Percentiles rank a stretch among this genome's conserved stretches.
Conservation (phyloP, 2,797 vertebrate genomes). For the Molothrus ater region DNA sequence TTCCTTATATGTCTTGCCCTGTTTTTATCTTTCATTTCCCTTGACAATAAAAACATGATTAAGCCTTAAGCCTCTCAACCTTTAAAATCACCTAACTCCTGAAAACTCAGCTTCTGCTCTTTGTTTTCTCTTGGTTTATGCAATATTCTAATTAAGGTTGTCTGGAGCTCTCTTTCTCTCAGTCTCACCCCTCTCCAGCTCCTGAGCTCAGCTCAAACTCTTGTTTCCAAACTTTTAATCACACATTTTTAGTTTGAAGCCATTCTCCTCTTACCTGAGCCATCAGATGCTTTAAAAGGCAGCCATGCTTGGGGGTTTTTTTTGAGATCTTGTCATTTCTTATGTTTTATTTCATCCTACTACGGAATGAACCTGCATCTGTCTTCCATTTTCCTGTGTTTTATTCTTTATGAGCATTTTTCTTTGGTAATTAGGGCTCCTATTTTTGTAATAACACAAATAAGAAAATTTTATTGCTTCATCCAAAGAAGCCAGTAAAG, state of each 20-base stretch:
- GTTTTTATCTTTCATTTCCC: slow-evolving; percentile 8
- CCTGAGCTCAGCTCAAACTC: not conserved
- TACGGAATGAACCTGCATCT: not conserved
- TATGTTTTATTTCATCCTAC: not conserved
- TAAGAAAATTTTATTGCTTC: not conserved
- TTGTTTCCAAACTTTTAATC: not conserved
- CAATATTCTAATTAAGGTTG: not conserved
- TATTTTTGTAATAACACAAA: not conserved
- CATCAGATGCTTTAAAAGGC: not conserved
- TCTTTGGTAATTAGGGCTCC: not conserved
- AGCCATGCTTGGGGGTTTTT: not conserved
- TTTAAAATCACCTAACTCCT: not conserved
- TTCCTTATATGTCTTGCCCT: not conserved
- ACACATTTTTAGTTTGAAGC: not conserved
- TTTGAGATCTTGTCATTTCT: not conserved
- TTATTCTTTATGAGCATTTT: not conserved
- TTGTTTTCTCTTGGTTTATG: not conserved
- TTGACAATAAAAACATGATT: slow-evolving; percentile 20
- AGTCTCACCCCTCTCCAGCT: not conserved
- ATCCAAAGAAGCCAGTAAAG: not conserved
- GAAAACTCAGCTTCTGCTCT: not conserved
- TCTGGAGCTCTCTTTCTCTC: not conserved
- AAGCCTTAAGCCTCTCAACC: slow-evolving; percentile 22
- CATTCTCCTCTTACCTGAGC: not conserved
- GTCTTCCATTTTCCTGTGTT: not conserved